These are phyloP conservation scores for Venusia cambrica DNA, from an alignment of 2,888 invertebrate species.

Conservation along the genomic window DNA sequence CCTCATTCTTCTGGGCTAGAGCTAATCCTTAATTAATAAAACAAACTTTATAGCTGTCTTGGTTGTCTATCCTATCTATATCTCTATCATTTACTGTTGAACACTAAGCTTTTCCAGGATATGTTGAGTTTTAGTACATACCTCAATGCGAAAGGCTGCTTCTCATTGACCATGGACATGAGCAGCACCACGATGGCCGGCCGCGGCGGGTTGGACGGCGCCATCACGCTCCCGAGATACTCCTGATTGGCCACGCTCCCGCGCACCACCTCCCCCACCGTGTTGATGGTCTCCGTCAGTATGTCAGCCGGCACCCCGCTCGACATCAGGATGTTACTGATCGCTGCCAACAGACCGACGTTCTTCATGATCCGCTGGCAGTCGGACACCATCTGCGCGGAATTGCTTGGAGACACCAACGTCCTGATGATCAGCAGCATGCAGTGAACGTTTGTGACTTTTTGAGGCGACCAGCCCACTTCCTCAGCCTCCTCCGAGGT, in stretches of 20 bases:
- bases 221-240: slow-evolving; percentile 93
- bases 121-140: slow-evolving; percentile 29
- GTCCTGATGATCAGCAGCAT: slow-evolving; percentile 94
- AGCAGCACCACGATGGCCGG: slow-evolving; percentile 96
- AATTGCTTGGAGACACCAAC: slow-evolving; percentile 96
- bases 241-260: slow-evolving; percentile 96
- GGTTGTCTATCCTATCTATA: no score
- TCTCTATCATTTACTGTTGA: no score
- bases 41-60: no score
- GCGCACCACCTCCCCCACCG: slow-evolving; percentile 96
- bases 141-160: slow-evolving; percentile 91
- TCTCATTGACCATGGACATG: slow-evolving; percentile 99
- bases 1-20: no score
- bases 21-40: no score
- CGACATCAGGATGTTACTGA: slow-evolving; percentile 96
- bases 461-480: slow-evolving; percentile 94
- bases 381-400: slow-evolving; percentile 88
- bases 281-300: slow-evolving; percentile 96
- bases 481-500: slow-evolving; percentile 86
- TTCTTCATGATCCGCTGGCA: slow-evolving; percentile 95
- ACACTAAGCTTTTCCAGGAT: no score
- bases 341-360: slow-evolving; percentile 81
- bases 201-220: slow-evolving; percentile 95
- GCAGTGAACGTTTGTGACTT: slow-evolving; percentile 96
- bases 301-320: slow-evolving; percentile 98